Evolutionary conservation across 2,113 vertebrate genomes (phyloP).

Genomic region (Rhadina sibilatrix): DNA sequence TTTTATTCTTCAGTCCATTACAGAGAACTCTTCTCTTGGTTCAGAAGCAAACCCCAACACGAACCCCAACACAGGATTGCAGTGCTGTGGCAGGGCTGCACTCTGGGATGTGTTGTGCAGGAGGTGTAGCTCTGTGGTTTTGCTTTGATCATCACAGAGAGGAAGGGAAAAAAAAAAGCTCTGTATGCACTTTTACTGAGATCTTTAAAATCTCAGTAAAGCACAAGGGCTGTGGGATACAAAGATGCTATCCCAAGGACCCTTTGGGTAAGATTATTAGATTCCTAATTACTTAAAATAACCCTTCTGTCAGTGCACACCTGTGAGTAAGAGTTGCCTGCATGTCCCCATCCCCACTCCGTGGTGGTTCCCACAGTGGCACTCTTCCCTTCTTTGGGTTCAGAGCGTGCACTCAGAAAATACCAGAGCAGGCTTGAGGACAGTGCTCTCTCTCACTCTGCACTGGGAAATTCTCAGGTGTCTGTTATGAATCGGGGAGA

Average conservation of each 20-base stretch:
- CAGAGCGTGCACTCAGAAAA: background rate
- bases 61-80: fast-evolving
- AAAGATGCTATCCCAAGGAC: background rate
- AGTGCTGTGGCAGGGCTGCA: background rate
- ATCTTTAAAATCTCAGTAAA: background rate
- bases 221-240: background rate
- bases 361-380: background rate
- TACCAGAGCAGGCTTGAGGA: background rate
- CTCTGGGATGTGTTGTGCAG: background rate
- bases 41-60: background rate
- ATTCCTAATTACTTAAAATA: background rate
- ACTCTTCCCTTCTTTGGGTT: background rate
- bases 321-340: background rate
- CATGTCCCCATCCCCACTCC: background rate
- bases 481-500: background rate
- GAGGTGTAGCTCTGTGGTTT: background rate
- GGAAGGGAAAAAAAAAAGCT: background rate
- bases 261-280: background rate
- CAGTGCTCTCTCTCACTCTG: background rate
- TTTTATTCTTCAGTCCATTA: background rate
- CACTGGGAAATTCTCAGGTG: background rate
- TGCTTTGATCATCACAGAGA: background rate
- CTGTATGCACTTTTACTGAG: background rate
- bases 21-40: background rate
- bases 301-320: background rate